These are phyloP conservation scores for Hydropotes inermis DNA, from an alignment of 2,113 vertebrate species.

Conservation along the genomic window DNA sequence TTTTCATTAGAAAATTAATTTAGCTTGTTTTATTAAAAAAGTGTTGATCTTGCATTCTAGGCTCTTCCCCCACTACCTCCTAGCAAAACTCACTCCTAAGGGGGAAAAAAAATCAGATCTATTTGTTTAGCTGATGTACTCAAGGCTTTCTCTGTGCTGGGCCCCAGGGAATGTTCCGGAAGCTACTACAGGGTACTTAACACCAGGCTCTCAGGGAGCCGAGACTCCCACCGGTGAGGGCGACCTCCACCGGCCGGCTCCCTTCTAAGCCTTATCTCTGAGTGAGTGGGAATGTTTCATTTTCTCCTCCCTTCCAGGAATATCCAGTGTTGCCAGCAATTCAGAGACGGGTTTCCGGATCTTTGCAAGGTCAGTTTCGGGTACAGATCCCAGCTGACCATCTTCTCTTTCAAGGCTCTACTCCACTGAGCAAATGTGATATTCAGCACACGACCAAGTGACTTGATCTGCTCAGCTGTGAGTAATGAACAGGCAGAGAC, in stretches of 20 bases:
- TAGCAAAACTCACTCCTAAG: background rate
- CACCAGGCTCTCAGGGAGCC: fast-evolving
- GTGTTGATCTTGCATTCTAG: background rate
- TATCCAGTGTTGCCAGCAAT: background rate
- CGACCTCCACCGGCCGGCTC: no score
- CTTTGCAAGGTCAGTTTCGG: background rate
- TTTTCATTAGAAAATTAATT: background rate
- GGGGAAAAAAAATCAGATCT: background rate
- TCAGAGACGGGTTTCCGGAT: background rate
- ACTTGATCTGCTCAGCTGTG: background rate
- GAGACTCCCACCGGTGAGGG: background rate
- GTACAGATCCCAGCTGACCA: background rate
- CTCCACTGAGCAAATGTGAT: background rate
- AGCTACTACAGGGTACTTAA: background rate
- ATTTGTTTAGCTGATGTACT: background rate
- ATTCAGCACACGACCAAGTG: background rate
- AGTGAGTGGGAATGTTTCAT: background rate
- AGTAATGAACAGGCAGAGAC: background rate
- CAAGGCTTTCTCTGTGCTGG: background rate
- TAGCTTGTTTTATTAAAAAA: background rate
- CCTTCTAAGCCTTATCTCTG: background rate
- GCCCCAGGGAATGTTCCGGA: background rate
- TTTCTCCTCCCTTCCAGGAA: background rate
- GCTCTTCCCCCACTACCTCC: background rate
- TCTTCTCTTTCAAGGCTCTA: background rate